Evolutionary conservation across 2,797 vertebrate genomes (phyloP), one percentile per base, ranked within the genome.

Genomic region (Micromesistius poutassou): DNA sequence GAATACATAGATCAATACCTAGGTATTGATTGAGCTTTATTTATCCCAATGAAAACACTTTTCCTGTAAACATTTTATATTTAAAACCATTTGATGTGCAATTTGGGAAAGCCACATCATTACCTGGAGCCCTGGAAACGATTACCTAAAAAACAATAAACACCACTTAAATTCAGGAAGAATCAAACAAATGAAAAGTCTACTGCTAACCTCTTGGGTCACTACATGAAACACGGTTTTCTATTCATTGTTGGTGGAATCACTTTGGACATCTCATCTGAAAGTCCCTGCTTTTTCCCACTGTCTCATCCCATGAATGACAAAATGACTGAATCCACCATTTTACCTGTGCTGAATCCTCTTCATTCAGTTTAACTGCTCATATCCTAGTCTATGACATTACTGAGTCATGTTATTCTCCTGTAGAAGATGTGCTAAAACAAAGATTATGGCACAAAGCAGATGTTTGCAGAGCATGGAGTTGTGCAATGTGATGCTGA

Each of bases 401-500:
- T 5, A 10, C 28, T 28, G 25, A 10, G 28, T 30, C 9, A n/a
- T n/a, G 62, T 8, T 25, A 19, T 25, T 66, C 62, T 3, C 3
- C 46, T 50, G 66, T 10, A 70, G 66, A 68, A 68, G 66, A 70
- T 70, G 8, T 28, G 66, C 9, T 30, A 28, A 5, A 70, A 30
- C 66, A 28, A 36, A 77, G 10, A 73, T 10, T 6, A 38, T 73
- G 75, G 75, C 76, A 72, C 0, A 68, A 81, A 78, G 35, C 33
- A 71, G 73, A 50, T 81, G 19, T 78, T 7, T 74, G 30, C 70
- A 79, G 73, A 72, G 74, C 31, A 35, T 12, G 25, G 83, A 75
- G 75, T 25, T 71, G 74, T 79, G 50, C 50, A 74, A 70, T 80
- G 81, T 79, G 12, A 81, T 83, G 74, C 73, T 78, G 81, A 78